Evolutionary conservation across 1,140 invertebrate genomes (phyloP).

Genomic region (Pomacea maculata): DNA sequence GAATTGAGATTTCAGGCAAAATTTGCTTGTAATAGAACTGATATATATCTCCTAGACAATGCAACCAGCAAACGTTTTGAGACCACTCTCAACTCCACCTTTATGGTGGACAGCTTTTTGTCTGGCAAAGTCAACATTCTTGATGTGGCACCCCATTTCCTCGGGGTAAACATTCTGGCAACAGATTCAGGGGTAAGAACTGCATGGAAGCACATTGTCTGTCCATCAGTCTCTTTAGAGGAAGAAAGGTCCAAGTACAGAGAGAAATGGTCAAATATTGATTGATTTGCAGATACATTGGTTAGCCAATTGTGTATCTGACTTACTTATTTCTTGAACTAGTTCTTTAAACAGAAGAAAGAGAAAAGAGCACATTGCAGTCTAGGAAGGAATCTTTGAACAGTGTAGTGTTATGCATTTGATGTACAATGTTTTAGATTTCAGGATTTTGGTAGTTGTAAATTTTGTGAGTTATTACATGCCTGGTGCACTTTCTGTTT

Average conservation of each 20-base stretch:
- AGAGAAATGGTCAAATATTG: background rate
- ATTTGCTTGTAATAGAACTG: background rate
- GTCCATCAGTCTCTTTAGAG: too few species aligned
- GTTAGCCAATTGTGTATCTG: too few species aligned
- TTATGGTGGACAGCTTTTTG: background rate
- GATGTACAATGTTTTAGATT: background rate
- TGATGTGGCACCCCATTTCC: slow-evolving; percentile 8
- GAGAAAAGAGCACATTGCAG: too few species aligned
- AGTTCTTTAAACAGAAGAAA: too few species aligned
- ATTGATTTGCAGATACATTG: background rate
- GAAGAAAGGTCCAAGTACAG: too few species aligned
- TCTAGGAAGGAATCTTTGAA: too few species aligned
- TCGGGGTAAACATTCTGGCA: slow-evolving; percentile 14
- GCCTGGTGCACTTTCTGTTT: background rate
- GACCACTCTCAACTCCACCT: background rate
- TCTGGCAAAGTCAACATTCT: slow-evolving; percentile 8
- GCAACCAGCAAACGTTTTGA: background rate
- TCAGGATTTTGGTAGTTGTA: background rate
- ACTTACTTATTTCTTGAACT: too few species aligned
- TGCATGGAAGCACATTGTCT: background rate
- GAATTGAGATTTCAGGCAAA: too few species aligned
- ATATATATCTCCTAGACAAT: background rate
- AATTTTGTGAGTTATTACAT: background rate
- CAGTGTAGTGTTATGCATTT: too few species aligned
- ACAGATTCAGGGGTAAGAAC: slow-evolving; percentile 3